Evolutionary conservation across 2,888 invertebrate genomes (phyloP), one percentile per base, ranked within the genome.

Genomic region (Tillus elongatus): DNA sequence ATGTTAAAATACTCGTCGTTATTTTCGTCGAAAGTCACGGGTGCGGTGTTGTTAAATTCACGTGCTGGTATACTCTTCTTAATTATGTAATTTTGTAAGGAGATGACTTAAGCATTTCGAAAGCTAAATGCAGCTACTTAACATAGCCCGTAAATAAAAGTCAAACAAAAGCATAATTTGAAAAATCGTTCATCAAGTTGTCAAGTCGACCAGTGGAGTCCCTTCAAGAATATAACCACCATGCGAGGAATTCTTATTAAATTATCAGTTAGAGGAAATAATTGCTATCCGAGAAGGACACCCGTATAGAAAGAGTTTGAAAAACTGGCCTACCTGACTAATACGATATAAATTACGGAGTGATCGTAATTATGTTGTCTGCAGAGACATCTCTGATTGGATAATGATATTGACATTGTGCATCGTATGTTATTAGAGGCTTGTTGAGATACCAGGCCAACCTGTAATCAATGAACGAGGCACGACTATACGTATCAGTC

Each of bases 321-420:
- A 58, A 58, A 53, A 56, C 50, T 43, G 46, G 50, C 45, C 45
- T 42, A 41, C 38, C 47, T 51, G 53, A 54, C 61, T 64, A 64
- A 64, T 63, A 61, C 57, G 63, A 60, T 60, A 63, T 63, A 63
- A 64, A 64, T 64, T 64, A 62, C 58, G 56, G 57, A 43, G 49
- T 52, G 48, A 47, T 52, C 53, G 55, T 60, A 61, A 64, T 64
- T 64, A 64, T 60, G 56, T 57, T 62, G 63, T 63, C 64, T 56
- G 52, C 61, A 61, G 53, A 58, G 63, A 64, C 63, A 65, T 64
- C 59, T 61, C 59, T 62, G 64, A 65, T 64, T 64, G 64, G 64
- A 64, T 65, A 65, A 65, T 65, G 59, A 65, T 64, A 65, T 64
- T 65, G 64, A 65, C 64, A 64, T 62, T 63, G 58, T 54, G 57